phyloP scores from a whole-genome alignment of 1,140 invertebrate species.

The Calycopis cecrops region DNA sequence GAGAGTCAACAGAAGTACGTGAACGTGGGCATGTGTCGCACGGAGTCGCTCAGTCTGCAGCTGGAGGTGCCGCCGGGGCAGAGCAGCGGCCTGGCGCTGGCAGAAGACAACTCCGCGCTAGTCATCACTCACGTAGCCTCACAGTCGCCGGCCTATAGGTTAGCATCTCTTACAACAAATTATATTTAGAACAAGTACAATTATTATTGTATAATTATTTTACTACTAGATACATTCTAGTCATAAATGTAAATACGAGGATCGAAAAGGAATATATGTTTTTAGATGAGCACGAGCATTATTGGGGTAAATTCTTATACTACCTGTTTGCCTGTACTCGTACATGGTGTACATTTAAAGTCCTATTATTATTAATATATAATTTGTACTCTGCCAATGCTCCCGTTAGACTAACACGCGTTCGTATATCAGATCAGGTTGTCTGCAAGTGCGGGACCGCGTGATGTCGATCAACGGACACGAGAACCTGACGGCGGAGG shows the following conservation, averaged over 20 bases:
- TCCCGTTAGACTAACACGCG: not conserved
- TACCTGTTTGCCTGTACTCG: too few species aligned
- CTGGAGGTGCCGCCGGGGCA: slow-evolving; percentile 75
- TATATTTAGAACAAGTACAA: not conserved
- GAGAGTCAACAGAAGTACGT: slow-evolving; percentile 61
- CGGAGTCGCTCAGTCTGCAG: slow-evolving; percentile 80
- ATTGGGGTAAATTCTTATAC: too few species aligned
- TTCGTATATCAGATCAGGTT: slow-evolving; percentile 74
- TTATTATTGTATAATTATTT: not conserved
- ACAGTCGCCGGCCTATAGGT: slow-evolving; percentile 85
- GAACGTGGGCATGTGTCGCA: slow-evolving; percentile 78
- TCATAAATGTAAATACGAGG: too few species aligned
- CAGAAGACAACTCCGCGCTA: slow-evolving; percentile 65
- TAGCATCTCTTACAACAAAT: slow-evolving; percentile 27
- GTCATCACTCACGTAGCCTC: slow-evolving; percentile 80
- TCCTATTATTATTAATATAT: not conserved
- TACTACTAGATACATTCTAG: too few species aligned
- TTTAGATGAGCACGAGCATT: too few species aligned
- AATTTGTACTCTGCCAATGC: not conserved
- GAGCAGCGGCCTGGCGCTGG: slow-evolving; percentile 63
- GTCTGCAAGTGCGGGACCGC: slow-evolving; percentile 88
- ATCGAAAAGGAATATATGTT: too few species aligned
- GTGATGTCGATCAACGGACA: slow-evolving; percentile 89
- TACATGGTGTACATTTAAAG: too few species aligned
- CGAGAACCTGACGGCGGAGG: slow-evolving; percentile 74